Base-by-base conservation (phyloP, 2,797 vertebrate species). In the Sphaeramia orbicularis region DNA sequence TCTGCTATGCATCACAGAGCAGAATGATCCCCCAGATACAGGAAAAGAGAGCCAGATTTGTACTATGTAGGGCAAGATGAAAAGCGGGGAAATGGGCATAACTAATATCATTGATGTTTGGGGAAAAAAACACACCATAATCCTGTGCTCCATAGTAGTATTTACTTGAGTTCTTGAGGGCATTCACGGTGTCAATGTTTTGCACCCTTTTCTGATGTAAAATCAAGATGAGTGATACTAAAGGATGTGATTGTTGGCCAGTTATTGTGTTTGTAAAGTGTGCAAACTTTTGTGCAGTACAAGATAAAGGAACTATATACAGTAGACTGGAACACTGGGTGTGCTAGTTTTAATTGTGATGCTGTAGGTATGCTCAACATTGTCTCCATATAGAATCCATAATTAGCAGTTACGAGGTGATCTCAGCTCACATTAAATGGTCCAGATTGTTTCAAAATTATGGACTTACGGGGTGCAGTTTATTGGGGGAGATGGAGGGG, bases 81-180 rank as follows among this genome's bases (percentile, higher is more conserved):
- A 65, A 60, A 65, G 68, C 35, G 3, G 38, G 37, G 63, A 83
- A 78, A 76, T 69, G 56, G 42, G 77, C 71, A 73, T 76, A 58
- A 78, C 72, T 75, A 74, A 85, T 84, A 65, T 70, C 45, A 60
- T 61, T 83, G 70, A 79, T 78, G 72, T 84, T 81, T 61, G 66
- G 58, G 45, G 53, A 56, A 53, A 38, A 76, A 78, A 70, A 57
- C 63, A 64, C 58, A 59, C n/a, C 43, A 55, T 80, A 75, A 83
- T 86, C 70, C 58, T 43, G 63, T 9, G 32, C 3, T 30, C 61
- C 42, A 65, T 67, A 62, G 65, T 47, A 55, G 15, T 70, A 61
- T 83, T 82, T 59, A 52, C 45, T 71, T 58, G 43, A 43, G 55
- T 40, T 63, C 43, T 65, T 15, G 9, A 38, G 54, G 58, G 50